A percentile compares a stretch with the other conserved stretches of the same genome.
These are phyloP conservation scores for Blastobasis lacticolella DNA, from an alignment of 2,888 invertebrate species.

Conservation along the genomic window DNA sequence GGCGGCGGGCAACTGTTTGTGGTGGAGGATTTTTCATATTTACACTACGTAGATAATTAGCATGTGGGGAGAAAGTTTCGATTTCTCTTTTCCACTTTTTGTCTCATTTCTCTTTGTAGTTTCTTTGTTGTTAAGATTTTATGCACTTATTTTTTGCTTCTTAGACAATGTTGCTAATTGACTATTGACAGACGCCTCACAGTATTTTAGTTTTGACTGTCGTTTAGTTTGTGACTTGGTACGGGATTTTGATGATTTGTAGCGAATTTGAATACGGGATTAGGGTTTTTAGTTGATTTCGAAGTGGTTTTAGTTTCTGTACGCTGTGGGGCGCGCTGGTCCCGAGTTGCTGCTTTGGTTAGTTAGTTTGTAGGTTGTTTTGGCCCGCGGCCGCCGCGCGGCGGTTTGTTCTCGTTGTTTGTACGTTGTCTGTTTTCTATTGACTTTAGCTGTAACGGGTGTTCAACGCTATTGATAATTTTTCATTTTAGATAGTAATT, in stretches of 20 bases:
- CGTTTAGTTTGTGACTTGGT: conserved; percentile 25
- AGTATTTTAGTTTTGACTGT: conserved; percentile 37
- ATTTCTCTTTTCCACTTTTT: conserved; percentile 26
- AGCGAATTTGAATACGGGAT: conserved; percentile 34
- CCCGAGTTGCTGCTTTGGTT: conserved; percentile 26
- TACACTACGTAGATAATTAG: background rate
- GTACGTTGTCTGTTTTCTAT: conserved; percentile 47
- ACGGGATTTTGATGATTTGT: conserved; percentile 20
- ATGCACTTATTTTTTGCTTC: conserved; percentile 11
- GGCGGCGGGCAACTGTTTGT: conserved; percentile 17
- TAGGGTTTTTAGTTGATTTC: conserved; percentile 49
- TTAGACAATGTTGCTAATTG: background rate
- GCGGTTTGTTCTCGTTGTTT: conserved; percentile 36
- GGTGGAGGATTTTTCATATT: conserved; percentile 10
- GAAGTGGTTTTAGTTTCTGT: conserved; percentile 35
- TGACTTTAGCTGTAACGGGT: conserved; percentile 25
- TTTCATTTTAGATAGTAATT: conserved; percentile 52
- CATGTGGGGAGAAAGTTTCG: conserved; percentile 25
- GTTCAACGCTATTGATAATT: conserved; percentile 20
- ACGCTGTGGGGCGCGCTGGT: conserved; percentile 35
- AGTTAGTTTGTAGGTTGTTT: conserved; percentile 58
- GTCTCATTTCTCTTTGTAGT: conserved; percentile 16
- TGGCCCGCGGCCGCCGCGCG: conserved; percentile 24
- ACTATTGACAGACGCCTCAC: conserved; percentile 26
- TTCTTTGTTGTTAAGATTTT: conserved; percentile 28